Base-by-base conservation (phyloP, 2,113 vertebrate species). In the Anguilla rostrata region DNA sequence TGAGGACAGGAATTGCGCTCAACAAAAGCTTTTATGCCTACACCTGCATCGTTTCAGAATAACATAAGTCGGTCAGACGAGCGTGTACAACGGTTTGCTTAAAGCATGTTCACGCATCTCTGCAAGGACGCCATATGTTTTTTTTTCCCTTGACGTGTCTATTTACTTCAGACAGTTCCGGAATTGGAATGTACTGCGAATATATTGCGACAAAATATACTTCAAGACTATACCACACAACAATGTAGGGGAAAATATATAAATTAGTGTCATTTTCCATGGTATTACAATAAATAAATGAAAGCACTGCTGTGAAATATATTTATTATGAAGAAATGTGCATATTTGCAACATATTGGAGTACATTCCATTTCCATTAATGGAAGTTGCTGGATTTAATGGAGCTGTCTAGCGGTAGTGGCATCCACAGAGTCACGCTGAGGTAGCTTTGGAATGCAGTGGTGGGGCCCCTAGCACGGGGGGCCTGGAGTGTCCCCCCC, bases 381-480 rank as follows among this genome's bases (percentile, higher is more conserved):
- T 34, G 34, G 34, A 86, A 53, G 39, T 63, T 78, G 40, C 78
- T 22, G 53, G 79, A 34, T 84, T 78, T 9, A 71, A 9, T 34
- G 14, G 49, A n/a, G 9, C 39, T 84, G 6, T 20, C 34, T 15
- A 20, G n/a, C 81, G 12, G 26, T 85, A 39, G 46, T 41, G 39
- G 71, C 81, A 86, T 88, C 85, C 82, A 46, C 7, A 20, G 15
- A 29, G 40, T 46, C 57, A 84, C 78, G 63, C 84, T 86, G 60
- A 66, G 14, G 63, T 15, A 22, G 26, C 49, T 39, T 6, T 29
- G 83, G 71, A 85, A 84, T 43, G 82, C 41, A 39, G 2, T n/a
- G 3, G 26, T 22, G 14, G 29, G n/a, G 18, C 81, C 40, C 60
- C 12, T 85, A 8, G 49, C 49, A 39, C 83, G 79, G 56, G 57